Evolutionary conservation across 1,140 invertebrate genomes (phyloP).

Genomic region (Heterodera schachtii): DNA sequence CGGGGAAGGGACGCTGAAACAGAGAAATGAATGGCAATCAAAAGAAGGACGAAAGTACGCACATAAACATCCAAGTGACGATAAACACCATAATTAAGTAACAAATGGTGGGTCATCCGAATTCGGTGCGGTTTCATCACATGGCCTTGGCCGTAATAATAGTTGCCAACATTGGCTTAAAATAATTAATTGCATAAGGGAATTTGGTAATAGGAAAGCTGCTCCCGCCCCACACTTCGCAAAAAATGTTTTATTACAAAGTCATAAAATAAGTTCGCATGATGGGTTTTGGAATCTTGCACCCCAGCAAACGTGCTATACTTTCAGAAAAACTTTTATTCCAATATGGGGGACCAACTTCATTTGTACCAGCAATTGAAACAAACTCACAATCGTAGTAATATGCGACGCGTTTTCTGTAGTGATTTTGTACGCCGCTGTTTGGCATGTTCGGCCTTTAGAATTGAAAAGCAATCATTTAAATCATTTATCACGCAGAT

Average conservation of each 20-base stretch:
- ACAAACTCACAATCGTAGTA: conserved; percentile 94
- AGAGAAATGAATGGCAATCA: conserved; percentile 19
- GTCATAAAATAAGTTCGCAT: too few species aligned
- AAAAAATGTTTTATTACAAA: background rate
- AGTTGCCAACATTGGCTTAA: conserved; percentile 96
- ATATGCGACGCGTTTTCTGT: conserved; percentile 76
- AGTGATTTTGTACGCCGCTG: conserved; percentile 16
- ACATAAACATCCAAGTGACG: conserved; percentile 99
- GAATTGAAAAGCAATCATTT: too few species aligned
- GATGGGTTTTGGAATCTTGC: too few species aligned
- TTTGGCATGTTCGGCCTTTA: conserved; percentile 1
- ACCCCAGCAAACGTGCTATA: too few species aligned
- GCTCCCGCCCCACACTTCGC: too few species aligned
- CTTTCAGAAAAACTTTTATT: too few species aligned
- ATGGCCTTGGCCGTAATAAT: conserved; percentile 99
- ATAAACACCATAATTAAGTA: conserved; percentile 97
- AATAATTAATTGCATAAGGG: too few species aligned
- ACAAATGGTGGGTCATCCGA: conserved; percentile 98
- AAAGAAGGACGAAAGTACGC: conserved; percentile 69
- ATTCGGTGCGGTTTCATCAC: conserved; percentile 99
- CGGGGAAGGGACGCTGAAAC: conserved; percentile 91
- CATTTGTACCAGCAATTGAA: too few species aligned
- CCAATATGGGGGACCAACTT: too few species aligned
- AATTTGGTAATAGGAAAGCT: background rate
- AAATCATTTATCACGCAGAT: too few species aligned